Percentiles rank a stretch among this genome's conserved stretches.
phyloP scores from a whole-genome alignment of 2,888 invertebrate genomes.

The Branchipolynoe longqiensis region DNA sequence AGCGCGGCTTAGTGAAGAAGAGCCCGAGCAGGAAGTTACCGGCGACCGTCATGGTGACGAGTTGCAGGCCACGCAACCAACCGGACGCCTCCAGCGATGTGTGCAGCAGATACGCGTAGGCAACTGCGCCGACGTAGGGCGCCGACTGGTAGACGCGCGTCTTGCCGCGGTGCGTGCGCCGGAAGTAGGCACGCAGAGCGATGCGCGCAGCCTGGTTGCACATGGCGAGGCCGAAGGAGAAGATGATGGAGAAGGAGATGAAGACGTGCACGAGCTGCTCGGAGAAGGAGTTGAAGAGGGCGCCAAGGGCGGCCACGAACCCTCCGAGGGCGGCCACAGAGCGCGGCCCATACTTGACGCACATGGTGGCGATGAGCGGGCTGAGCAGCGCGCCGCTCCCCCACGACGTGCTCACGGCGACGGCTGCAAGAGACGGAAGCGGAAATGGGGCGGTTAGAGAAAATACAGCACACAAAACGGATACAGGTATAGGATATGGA shows the following conservation, averaged over 20 bases:
- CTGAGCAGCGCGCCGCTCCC: slow-evolving; percentile 51
- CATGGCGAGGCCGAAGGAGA: slow-evolving; percentile 50
- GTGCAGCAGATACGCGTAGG: slow-evolving; percentile 44
- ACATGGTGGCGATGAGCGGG: slow-evolving; percentile 58
- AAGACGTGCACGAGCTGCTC: slow-evolving; percentile 59
- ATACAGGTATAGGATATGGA: no score
- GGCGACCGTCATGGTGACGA: slow-evolving; percentile 46
- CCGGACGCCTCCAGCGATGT: slow-evolving; percentile 24
- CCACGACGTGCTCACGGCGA: slow-evolving; percentile 59
- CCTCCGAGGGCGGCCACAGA: slow-evolving; percentile 56
- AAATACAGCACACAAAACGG: no score
- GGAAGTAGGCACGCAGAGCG: slow-evolving; percentile 33
- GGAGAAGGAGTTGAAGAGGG: slow-evolving; percentile 61
- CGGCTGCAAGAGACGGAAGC: no score
- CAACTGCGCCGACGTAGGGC: slow-evolving; percentile 42
- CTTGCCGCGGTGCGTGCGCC: slow-evolving; percentile 4
- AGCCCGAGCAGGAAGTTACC: slow-evolving; percentile 54
- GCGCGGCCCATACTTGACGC: slow-evolving; percentile 53
- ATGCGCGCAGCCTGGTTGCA: slow-evolving; percentile 32
- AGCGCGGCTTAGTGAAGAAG: slow-evolving; percentile 21
- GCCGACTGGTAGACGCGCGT: slow-evolving; percentile 25
- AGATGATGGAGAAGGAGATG: slow-evolving; percentile 55
- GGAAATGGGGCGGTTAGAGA: no score
- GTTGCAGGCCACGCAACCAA: slow-evolving; percentile 57
- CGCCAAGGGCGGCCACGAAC: slow-evolving; percentile 59